Evolutionary conservation across 2,888 invertebrate species (phyloP).

Genomic region (Dicyrtoma fusca): DNA sequence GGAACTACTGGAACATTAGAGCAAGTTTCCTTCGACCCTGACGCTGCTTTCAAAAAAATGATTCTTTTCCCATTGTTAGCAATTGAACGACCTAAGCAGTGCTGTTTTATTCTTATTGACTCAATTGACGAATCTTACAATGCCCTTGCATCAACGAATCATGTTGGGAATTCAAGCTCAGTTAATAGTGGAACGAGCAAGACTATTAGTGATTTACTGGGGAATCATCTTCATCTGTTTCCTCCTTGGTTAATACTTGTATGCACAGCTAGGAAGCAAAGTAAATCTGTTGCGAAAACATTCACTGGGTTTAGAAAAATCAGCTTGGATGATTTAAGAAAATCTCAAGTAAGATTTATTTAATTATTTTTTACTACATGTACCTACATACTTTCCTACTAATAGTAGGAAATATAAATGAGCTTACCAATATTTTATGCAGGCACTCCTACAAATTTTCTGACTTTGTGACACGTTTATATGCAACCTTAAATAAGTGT

Average conservation of each 20-base stretch:
- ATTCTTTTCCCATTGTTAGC: conserved; percentile 83
- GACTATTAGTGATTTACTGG: conserved; percentile 80
- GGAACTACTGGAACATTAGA: conserved; percentile 60
- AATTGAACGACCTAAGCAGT: conserved; percentile 79
- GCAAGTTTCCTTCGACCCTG: conserved; percentile 83
- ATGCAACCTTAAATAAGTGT: conserved; percentile 3
- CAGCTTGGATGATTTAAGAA: conserved; percentile 85
- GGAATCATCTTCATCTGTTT: conserved; percentile 85
- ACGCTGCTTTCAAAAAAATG: conserved; percentile 87
- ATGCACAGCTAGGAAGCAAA: conserved; percentile 67
- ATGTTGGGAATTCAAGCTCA: conserved; percentile 30
- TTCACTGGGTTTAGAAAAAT: conserved; percentile 82
- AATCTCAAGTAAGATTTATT: conserved; percentile 65
- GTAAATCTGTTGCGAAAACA: conserved; percentile 75
- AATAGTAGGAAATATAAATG: too few species aligned
- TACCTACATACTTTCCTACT: conserved; percentile 11
- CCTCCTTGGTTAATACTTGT: conserved; percentile 77
- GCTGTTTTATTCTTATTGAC: conserved; percentile 83
- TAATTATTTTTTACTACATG: not conserved
- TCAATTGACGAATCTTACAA: conserved; percentile 77
- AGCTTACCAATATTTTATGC: too few species aligned
- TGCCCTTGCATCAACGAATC: conserved; percentile 31
- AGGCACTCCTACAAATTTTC: too few species aligned
- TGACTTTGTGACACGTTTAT: too few species aligned
- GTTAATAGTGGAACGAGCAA: conserved; percentile 60